phyloP scores from a whole-genome alignment of 1,140 invertebrate genomes.

The Hormaphis cornu region DNA sequence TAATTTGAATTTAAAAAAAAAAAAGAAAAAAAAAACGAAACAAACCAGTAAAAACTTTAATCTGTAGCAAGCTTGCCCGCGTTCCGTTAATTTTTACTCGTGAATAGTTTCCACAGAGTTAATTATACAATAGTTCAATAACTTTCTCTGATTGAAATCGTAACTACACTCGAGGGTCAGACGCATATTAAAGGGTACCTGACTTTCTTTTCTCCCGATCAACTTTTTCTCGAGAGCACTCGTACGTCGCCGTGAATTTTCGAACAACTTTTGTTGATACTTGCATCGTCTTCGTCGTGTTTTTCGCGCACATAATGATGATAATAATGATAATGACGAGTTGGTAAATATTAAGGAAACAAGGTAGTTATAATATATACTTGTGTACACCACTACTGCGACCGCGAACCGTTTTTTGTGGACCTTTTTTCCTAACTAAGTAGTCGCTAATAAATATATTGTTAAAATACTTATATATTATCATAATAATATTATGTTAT shows the following conservation, averaged over 20 bases:
- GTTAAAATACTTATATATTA: too few species aligned
- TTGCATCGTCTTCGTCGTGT: background rate
- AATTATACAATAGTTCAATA: too few species aligned
- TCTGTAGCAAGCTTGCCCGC: too few species aligned
- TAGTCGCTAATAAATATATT: background rate
- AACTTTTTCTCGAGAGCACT: constrained; percentile 20
- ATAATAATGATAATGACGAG: constrained; percentile 24
- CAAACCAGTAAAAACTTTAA: too few species aligned
- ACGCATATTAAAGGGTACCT: background rate
- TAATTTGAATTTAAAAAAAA: too few species aligned
- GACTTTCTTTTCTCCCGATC: constrained; percentile 19
- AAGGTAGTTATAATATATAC: too few species aligned
- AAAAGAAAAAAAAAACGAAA: too few species aligned
- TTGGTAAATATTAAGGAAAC: background rate
- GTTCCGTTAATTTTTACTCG: too few species aligned
- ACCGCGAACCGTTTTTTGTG: background rate
- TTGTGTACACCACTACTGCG: too few species aligned
- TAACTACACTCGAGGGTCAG: background rate
- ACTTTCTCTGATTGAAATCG: too few species aligned
- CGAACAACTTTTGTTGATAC: constrained; percentile 7
- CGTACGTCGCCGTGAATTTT: background rate
- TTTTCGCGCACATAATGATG: background rate
- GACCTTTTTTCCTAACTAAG: background rate
- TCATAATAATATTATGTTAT: too few species aligned
- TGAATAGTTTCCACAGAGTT: too few species aligned